Conservation (phyloP, 2,888 invertebrate genomes). For the Diadegma fenestrale region DNA sequence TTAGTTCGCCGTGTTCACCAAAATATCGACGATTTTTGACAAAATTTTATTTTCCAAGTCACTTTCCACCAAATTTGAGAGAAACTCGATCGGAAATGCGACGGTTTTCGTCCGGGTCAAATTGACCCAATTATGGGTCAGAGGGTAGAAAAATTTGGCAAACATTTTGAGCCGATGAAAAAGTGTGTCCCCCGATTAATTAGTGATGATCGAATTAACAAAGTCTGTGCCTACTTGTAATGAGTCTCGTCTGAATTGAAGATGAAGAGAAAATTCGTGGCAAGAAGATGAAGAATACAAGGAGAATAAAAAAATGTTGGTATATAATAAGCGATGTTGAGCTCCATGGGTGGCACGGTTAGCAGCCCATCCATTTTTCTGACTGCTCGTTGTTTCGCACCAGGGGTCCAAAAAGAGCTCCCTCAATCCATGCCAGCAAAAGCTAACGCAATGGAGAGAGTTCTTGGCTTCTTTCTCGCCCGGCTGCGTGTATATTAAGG, state of each 20-base stretch:
- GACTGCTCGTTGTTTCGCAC: conserved; percentile 84
- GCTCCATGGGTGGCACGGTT: conserved; percentile 84
- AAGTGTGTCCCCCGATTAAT: conserved; percentile 4
- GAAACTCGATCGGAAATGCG: neutral
- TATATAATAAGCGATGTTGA: conserved; percentile 78
- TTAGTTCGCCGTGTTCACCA: too few relatives aligned
- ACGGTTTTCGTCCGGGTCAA: neutral
- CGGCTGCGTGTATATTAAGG: conserved; percentile 49
- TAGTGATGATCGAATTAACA: neutral
- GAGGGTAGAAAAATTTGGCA: neutral
- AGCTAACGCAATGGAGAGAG: conserved; percentile 43
- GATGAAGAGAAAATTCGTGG: conserved; percentile 28
- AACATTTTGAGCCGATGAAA: neutral
- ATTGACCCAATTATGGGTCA: neutral
- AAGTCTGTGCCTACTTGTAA: conserved; percentile 18
- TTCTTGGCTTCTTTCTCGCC: conserved; percentile 63
- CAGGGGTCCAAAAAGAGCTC: conserved; percentile 79
- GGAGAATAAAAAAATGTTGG: conserved; percentile 70
- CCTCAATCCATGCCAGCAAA: conserved; percentile 65
- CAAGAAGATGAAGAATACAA: conserved; percentile 47
- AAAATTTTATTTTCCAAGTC: too few relatives aligned
- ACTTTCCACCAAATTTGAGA: too few relatives aligned
- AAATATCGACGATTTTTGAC: too few relatives aligned
- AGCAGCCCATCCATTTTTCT: conserved; percentile 85
- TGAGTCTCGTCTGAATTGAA: conserved; percentile 4